phyloP scores from a whole-genome alignment of 1,140 invertebrate species.

The Bursaphelenchus mucronatus region DNA sequence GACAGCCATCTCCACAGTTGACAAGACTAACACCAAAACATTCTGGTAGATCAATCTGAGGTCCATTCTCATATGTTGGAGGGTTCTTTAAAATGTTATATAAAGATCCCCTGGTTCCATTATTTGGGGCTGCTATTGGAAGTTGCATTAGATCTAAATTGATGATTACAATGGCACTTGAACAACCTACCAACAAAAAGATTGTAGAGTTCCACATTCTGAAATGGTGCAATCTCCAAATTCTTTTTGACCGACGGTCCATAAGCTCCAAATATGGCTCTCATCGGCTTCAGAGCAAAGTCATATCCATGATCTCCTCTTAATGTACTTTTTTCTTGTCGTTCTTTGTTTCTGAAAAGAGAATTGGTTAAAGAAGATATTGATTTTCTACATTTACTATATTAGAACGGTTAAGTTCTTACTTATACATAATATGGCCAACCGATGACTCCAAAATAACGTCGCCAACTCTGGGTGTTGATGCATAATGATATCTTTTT shows the following conservation, averaged over 20 bases:
- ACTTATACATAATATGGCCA: constrained; percentile 42
- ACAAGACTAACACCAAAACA: constrained; percentile 27
- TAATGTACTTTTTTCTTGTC: constrained; percentile 20
- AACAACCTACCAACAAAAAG: constrained; percentile 34
- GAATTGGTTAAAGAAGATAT: constrained; percentile 6
- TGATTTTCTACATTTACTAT: too few relatives aligned
- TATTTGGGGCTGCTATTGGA: constrained; percentile 39
- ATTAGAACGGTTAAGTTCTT: background rate
- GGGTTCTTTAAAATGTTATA: constrained; percentile 41
- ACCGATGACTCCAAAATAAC: constrained; percentile 36
- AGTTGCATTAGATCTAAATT: constrained; percentile 50
- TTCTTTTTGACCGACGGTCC: constrained; percentile 39
- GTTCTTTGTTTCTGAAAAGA: constrained; percentile 23
- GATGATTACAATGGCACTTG: background rate
- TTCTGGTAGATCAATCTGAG: constrained; percentile 25
- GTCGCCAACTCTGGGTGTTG: constrained; percentile 36
- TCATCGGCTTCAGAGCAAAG: constrained; percentile 32
- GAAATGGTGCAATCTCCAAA: constrained; percentile 34
- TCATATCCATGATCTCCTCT: constrained; percentile 42
- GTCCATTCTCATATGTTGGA: constrained; percentile 24
- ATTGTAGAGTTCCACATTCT: constrained; percentile 48
- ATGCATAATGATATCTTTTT: constrained; percentile 47
- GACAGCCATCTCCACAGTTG: constrained; percentile 44
- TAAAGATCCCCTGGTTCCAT: constrained; percentile 46
- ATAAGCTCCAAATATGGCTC: constrained; percentile 41